Conservation (phyloP, 2,888 invertebrate genomes). For the Siphonodentalium dalli region DNA sequence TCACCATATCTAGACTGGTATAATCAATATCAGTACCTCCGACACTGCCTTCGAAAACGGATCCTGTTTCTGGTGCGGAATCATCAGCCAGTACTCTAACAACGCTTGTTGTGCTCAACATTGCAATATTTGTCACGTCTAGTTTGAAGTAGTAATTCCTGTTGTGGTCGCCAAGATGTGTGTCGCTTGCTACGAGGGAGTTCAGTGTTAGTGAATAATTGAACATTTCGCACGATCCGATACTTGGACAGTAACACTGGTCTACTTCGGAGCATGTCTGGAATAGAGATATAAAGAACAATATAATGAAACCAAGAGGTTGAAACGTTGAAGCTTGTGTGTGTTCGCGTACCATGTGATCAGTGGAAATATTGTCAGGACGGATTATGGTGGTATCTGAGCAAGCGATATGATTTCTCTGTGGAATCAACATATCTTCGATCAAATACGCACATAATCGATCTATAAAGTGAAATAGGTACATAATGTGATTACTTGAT, state of each 20-base stretch:
- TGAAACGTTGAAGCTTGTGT: no score
- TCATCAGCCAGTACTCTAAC: slow-evolving; percentile 25
- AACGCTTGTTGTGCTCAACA: slow-evolving; percentile 15
- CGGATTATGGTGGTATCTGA: no score
- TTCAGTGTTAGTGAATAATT: slow-evolving; percentile 16
- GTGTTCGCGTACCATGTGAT: no score
- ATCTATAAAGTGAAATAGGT: no score
- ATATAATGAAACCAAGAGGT: no score
- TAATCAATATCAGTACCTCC: slow-evolving; percentile 25
- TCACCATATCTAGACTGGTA: slow-evolving; percentile 4
- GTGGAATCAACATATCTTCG: no score
- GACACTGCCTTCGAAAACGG: slow-evolving; percentile 20
- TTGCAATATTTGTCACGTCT: slow-evolving; percentile 26
- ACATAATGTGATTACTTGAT: no score
- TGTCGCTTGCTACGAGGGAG: slow-evolving; percentile 8
- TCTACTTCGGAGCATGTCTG: background rate
- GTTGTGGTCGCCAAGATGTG: slow-evolving; percentile 24
- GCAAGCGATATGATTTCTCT: no score
- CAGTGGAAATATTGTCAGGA: no score
- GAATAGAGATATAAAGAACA: background rate
- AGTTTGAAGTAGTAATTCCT: slow-evolving; percentile 24
- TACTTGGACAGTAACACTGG: slow-evolving; percentile 20
- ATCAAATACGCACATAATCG: no score
- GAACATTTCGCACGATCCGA: slow-evolving; percentile 12
- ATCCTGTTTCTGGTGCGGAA: slow-evolving; percentile 26